These are phyloP conservation scores for Acestrorhynchus altus DNA, from an alignment of 2,797 vertebrate genomes.

Conservation along the genomic window DNA sequence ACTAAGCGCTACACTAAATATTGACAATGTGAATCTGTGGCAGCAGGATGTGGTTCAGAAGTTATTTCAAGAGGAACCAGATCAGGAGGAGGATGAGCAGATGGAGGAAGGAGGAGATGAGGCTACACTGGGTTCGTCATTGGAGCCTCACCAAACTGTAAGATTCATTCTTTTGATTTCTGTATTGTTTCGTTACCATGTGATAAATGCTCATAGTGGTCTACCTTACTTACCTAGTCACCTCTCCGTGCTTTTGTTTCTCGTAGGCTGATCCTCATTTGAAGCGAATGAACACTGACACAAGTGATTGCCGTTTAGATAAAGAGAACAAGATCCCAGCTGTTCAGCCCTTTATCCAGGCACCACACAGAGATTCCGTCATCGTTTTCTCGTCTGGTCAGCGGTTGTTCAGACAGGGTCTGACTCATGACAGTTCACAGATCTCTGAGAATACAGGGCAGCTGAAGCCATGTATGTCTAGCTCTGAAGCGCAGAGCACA, in stretches of 20 bases:
- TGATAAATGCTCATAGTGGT: background rate
- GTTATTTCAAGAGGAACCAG: conserved; percentile 71
- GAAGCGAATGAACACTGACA: conserved; percentile 31
- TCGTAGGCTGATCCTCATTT: conserved; percentile 55
- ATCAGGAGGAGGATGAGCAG: conserved; percentile 63
- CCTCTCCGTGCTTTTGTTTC: background rate
- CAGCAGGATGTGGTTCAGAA: conserved; percentile 77
- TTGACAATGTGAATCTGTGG: conserved; percentile 27
- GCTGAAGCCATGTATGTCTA: conserved; percentile 2
- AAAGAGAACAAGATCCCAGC: conserved; percentile 29
- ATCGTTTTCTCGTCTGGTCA: conserved; percentile 79
- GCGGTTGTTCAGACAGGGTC: conserved; percentile 60
- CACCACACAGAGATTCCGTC: conserved; percentile 75
- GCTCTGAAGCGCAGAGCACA: background rate
- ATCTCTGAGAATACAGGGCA: conserved; percentile 22
- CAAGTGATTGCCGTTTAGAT: background rate
- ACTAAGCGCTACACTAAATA: conserved; percentile 56
- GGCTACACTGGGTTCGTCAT: background rate
- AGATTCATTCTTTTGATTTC: conserved; percentile 25
- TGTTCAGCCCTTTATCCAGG: conserved; percentile 67
- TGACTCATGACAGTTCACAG: conserved; percentile 53
- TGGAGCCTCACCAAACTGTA: conserved; percentile 56
- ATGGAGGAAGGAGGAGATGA: conserved; percentile 17
- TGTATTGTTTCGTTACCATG: background rate
- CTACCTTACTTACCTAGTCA: background rate